These are phyloP conservation scores for Drosophila lacertosa DNA, from an alignment of 1,140 invertebrate species.

Conservation along the genomic window DNA sequence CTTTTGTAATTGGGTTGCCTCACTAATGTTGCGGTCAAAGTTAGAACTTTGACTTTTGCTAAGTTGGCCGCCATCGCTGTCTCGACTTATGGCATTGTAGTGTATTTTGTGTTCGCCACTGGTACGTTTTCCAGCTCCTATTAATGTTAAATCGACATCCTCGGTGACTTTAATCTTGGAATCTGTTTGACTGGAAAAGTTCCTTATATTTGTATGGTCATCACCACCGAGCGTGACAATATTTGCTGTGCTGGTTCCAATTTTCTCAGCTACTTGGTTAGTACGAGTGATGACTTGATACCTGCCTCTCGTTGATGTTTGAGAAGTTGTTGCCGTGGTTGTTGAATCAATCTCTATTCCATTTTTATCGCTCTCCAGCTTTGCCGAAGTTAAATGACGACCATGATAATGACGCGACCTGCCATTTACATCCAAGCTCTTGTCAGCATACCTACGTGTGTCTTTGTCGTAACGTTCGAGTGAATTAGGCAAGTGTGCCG, in stretches of 20 bases:
- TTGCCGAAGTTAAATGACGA: slow-evolving; percentile 50
- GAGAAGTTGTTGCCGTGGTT: background rate
- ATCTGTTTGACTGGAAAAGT: background rate
- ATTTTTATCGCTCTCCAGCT: slow-evolving; percentile 39
- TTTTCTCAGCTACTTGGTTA: background rate
- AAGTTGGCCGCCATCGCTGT: slow-evolving; percentile 41
- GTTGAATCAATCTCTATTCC: slow-evolving; percentile 4
- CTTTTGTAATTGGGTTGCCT: background rate
- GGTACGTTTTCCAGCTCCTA: background rate
- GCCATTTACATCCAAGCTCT: slow-evolving; percentile 49
- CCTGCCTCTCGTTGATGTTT: slow-evolving; percentile 18
- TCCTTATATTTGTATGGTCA: too few relatives aligned
- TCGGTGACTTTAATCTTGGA: background rate
- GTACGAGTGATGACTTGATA: slow-evolving; percentile 47
- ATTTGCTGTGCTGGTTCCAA: background rate
- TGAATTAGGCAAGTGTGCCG: slow-evolving; percentile 25
- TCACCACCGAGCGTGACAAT: too few relatives aligned
- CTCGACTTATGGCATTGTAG: slow-evolving; percentile 59
- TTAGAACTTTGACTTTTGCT: slow-evolving; percentile 56
- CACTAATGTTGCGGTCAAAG: slow-evolving; percentile 45
- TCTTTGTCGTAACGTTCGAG: slow-evolving; percentile 46
- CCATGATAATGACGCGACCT: slow-evolving; percentile 36
- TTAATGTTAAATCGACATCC: background rate
- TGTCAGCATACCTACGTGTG: slow-evolving; percentile 69
- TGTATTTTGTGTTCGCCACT: slow-evolving; percentile 47